Conservation (phyloP, 1,140 invertebrate species). For the Caenorhabditis remanei region DNA sequence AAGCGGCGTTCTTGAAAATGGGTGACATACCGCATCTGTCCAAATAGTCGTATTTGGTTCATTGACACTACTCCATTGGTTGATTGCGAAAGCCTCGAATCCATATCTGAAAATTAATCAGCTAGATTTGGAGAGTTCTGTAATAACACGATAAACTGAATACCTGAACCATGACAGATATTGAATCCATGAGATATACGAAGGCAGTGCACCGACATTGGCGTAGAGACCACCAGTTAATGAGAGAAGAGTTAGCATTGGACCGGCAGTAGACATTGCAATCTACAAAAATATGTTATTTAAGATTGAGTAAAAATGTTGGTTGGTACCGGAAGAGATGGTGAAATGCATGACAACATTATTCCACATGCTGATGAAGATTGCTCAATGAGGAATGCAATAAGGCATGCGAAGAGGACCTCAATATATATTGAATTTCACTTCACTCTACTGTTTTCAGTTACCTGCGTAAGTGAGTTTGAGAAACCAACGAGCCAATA, state of each 20-base stretch:
- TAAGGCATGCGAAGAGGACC: conserved; percentile 64
- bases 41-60: conserved; percentile 46
- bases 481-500: conserved; percentile 75
- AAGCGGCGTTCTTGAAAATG: not conserved
- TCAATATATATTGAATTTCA: conserved; percentile 24
- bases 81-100: conserved; percentile 76
- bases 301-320: not conserved
- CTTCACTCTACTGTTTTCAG: too few relatives aligned
- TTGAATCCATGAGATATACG: conserved; percentile 74
- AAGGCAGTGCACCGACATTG: conserved; percentile 73
- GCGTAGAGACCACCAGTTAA: conserved; percentile 76
- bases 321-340: conserved; percentile 71
- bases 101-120: conserved; percentile 69
- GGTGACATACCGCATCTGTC: not conserved
- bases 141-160: not conserved
- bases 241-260: conserved; percentile 74
- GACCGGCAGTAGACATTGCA: conserved; percentile 66
- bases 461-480: conserved; percentile 65
- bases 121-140: not conserved
- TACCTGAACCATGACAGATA: conserved; percentile 76
- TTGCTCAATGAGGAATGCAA: conserved; percentile 75
- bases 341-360: conserved; percentile 73
- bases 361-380: conserved; percentile 76
- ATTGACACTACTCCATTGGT: conserved; percentile 73
- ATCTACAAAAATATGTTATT: not conserved